phyloP scores from a whole-genome alignment of 2,888 invertebrate species.

The Macrophya alboannulata region DNA sequence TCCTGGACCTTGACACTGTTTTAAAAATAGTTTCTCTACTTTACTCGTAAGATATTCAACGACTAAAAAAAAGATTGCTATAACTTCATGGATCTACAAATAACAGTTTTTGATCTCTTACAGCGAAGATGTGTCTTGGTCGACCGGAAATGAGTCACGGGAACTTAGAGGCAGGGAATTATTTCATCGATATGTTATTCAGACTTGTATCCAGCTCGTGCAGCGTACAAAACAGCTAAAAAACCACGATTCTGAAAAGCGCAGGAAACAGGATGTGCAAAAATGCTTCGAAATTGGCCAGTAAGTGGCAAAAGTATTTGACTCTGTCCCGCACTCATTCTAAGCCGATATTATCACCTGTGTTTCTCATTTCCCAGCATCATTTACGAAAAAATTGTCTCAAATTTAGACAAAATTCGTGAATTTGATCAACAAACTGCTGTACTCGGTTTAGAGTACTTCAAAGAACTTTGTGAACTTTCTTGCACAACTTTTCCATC shows the following conservation, averaged over 20 bases:
- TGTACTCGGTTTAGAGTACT: constrained; percentile 83
- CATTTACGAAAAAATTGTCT: constrained; percentile 74
- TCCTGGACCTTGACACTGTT: constrained; percentile 80
- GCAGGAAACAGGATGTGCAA: constrained; percentile 71
- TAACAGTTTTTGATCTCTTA: background rate
- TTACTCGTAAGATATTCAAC: constrained; percentile 77
- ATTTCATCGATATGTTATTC: constrained; percentile 83
- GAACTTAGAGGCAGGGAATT: constrained; percentile 81
- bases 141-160: constrained; percentile 81
- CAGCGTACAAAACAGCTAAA: constrained; percentile 77
- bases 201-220: constrained; percentile 78
- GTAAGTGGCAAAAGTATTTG: constrained; percentile 70
- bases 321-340: background rate
- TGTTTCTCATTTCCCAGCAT: constrained; percentile 68
- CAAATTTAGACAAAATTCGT: constrained; percentile 81
- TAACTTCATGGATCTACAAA: background rate
- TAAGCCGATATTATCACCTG: background rate
- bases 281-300: constrained; percentile 77
- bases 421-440: constrained; percentile 83
- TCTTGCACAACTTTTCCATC: constrained; percentile 73
- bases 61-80: constrained; percentile 73
- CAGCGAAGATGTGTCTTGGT: constrained; percentile 83
- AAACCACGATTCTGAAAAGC: constrained; percentile 69
- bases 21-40: constrained; percentile 79
- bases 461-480: constrained; percentile 78